Base-by-base conservation (phyloP, 64 coral and sea anemone species). In the Pocillopora damicornis region DNA sequence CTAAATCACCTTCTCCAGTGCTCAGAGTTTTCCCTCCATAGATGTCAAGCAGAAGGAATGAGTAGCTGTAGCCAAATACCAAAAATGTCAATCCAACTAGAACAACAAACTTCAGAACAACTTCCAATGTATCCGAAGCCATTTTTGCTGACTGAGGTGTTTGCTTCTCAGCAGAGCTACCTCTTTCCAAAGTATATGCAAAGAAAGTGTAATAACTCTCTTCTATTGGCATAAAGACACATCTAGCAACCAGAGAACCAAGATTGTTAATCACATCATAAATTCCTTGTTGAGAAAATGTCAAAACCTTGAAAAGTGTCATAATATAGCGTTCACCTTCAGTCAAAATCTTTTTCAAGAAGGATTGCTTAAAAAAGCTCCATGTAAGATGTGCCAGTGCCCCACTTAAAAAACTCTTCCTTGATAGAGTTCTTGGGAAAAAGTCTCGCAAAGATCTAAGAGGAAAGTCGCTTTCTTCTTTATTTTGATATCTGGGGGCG, bases 131-230 rank as follows among this genome's bases (percentile, higher is more conserved):
- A 76, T 98, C 85, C 20, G 89, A 93, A 11, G 95, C 92, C 78
- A 91, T 94, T 80, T 89, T 98, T 35, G 88, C 85, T 80, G 85
- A 75, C 30, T 79, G 75, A 23, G 72, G 57, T 26, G 79, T 58
- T 86, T 98, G 91, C 65, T 98, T 65, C 26, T 98, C 58, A 20
- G 92, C 91, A 80, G 60, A 68, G 25, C 88, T 88, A 1, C 92
- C 95, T 12, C 95, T 77, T 9, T 86, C 64, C 45, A 98, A 62
- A 2, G 78, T 94, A 45, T 98, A 78, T 15, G 95, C 88, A 80
- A 98, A 93, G 60, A 94, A 98, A 9, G 91, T 98, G 58, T 98
- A 98, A n/a, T 98, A 98, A 62, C 95, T 98, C 60, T 98, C 95
- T 37, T 98, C 95, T 67, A 98, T 98, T 7, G 95, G 95, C 95